Evolutionary conservation across 2,113 vertebrate genomes (phyloP), one percentile per base, ranked within the genome.

Genomic region (Ictalurus punctatus): DNA sequence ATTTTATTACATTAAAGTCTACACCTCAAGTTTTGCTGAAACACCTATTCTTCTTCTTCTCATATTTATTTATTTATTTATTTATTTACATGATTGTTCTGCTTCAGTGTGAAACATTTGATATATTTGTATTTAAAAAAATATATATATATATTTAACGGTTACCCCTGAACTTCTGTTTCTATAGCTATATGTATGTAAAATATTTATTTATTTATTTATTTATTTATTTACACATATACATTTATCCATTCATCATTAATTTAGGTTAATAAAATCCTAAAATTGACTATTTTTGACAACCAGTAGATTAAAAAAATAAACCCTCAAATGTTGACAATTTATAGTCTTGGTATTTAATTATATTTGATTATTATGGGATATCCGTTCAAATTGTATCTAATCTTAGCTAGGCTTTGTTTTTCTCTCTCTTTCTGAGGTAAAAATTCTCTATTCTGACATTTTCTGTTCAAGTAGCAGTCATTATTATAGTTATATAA

Each of bases 301-400:
- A 7, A 2, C 27, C 16, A 21, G 3, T 6, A 34, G n/a, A 17
- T 0, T 0, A 6, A 34, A 0, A 17, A 3, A 73, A 74, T 25
- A 52, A 52, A 23, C 25, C 9, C 19, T 4, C 37, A 76, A 74
- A 21, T 21, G 7, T 40, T 74, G 34, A 10, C 19, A 37, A 78
- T 78, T 13, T 25, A 25, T 1, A 78, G 10, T 8, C 17, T 71
- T 25, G 44, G 0, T 76, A 14, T 78, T 74, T 40, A 21, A 74
- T 40, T 9, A 23, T 5, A 67, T 12, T 67, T 30, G 21, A 23
- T 74, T 10, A 40, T 40, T 44, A 23, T 23, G 40, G 17, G 17
- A 74, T 40, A 3, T 23, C 34, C 16, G 4, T 48, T 48, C 17
- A 34, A 17, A 7, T 34, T 6, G 10, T 23, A 67, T 67, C 27